Base-by-base conservation (phyloP, 1,140 invertebrate genomes). In the Micrasema minimum region DNA sequence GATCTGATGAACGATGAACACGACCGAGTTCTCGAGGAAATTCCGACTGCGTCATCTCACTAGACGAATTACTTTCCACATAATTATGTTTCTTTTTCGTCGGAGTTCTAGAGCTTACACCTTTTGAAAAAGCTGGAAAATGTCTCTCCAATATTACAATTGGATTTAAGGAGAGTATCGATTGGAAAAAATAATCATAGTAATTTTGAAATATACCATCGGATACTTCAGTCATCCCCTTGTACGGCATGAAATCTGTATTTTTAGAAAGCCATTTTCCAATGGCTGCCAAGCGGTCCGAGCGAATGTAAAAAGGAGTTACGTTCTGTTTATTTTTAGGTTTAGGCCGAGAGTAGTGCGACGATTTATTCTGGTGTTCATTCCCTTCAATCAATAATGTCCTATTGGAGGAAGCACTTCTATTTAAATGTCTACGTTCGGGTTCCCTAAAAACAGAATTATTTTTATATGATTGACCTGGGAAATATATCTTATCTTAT, bases 1-100 rank as follows among this genome's bases (percentile, higher is more conserved):
- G n/a, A n/a, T n/a, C n/a, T n/a, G n/a, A n/a, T n/a, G n/a, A n/a
- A n/a, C n/a, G n/a, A n/a, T 65, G 69, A 43, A 66, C 18, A 16
- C 65, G 41, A 0, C 69, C 69, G 9, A 71, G 23, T 12, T 66
- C 26, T 35, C 55, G 26, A 2, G 37, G 46, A 57, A 71, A 71
- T 38, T 71, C 62, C 18, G 51, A 62, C 38, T 71, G 59, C 55
- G 18, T 65, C 50, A 71, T 71, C 26, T 37, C 46, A 53, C 26
- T 43, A 3, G 14, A 31, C 4, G 14, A 22, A 1, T 55, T 7
- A 7, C 20, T n/a, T 16, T 55, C 51, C 9, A 23, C n/a, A 31
- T 14, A 35, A 14, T 16, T 9, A 4, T 55, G 3, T 31, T 11
- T 22, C 14, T 20, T 31, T 16, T 12, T 37, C 12, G 1, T 26